phyloP scores from a whole-genome alignment of 2,888 invertebrate species.

The Diloba caeruleocephala region DNA sequence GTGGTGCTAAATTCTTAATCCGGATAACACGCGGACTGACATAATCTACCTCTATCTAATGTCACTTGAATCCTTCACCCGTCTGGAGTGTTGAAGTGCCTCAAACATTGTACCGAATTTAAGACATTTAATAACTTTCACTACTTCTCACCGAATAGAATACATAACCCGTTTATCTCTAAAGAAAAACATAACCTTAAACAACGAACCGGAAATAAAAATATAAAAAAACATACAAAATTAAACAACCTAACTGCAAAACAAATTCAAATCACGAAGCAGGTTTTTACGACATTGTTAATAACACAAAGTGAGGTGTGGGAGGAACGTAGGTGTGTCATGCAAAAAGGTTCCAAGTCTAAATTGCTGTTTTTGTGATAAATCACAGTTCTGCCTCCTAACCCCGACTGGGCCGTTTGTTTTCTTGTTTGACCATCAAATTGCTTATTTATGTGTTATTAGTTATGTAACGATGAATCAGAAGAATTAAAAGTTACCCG shows the following conservation, averaged over 20 bases:
- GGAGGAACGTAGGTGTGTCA: constrained; percentile 59
- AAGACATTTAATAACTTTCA: too few species aligned
- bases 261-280: constrained; percentile 61
- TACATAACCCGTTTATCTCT: too few species aligned
- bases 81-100: too few species aligned
- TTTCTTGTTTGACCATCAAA: constrained; percentile 56
- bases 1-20: too few species aligned
- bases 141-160: too few species aligned
- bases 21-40: too few species aligned
- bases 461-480: constrained; percentile 61
- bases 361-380: constrained; percentile 70
- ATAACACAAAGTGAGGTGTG: constrained; percentile 58
- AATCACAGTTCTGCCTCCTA: constrained; percentile 58
- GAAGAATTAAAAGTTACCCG: constrained; percentile 36
- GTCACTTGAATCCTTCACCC: too few species aligned
- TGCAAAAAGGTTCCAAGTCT: constrained; percentile 67
- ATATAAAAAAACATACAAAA: constrained; percentile 23
- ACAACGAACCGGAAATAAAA: constrained; percentile 52
- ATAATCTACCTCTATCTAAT: too few species aligned
- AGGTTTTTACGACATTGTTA: constrained; percentile 66
- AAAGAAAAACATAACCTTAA: too few species aligned
- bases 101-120: too few species aligned
- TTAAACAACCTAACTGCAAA: constrained; percentile 43
- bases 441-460: constrained; percentile 66
- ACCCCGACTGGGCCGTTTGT: constrained; percentile 53